Evolutionary conservation across 2,888 invertebrate genomes (phyloP).

Genomic region (Anagyrus pseudococci): DNA sequence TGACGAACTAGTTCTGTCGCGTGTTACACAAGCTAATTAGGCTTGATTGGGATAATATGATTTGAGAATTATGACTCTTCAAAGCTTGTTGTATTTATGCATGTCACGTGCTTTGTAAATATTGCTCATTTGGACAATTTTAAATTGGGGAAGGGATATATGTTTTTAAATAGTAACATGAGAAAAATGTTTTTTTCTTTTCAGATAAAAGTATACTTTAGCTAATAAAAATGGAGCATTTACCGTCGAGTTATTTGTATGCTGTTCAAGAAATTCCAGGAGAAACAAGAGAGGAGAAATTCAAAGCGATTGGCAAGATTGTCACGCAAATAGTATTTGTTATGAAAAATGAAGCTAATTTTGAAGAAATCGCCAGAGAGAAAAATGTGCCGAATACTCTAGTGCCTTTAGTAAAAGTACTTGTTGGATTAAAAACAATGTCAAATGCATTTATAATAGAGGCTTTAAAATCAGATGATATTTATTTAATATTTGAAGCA

Average conservation of each 20-base stretch:
- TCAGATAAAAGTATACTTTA: constrained; percentile 1
- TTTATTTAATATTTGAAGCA: constrained; percentile 48
- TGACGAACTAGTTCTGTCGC: no score
- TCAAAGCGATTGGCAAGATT: constrained; percentile 42
- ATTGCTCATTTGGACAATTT: no score
- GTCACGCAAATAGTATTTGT: no score
- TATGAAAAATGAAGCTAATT: constrained; percentile 3
- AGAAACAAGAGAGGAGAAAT: constrained; percentile 47
- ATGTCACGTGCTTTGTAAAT: no score
- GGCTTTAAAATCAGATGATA: constrained; percentile 52
- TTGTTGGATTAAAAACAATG: constrained; percentile 46
- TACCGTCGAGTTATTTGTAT: constrained; percentile 41
- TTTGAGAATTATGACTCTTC: no score
- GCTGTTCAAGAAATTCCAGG: constrained; percentile 53
- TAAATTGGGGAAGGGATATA: no score
- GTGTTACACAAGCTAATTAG: no score
- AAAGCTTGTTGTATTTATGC: no score
- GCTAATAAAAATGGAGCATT: constrained; percentile 18
- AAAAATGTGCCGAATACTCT: constrained; percentile 41
- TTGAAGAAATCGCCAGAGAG: constrained; percentile 9
- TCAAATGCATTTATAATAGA: constrained; percentile 43
- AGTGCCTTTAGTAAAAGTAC: constrained; percentile 46
- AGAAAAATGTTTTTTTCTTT: constrained; percentile 6
- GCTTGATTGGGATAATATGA: no score
- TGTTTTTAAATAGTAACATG: no score